phyloP scores from a whole-genome alignment of 2,888 invertebrate genomes.

The Dioctria linearis region DNA sequence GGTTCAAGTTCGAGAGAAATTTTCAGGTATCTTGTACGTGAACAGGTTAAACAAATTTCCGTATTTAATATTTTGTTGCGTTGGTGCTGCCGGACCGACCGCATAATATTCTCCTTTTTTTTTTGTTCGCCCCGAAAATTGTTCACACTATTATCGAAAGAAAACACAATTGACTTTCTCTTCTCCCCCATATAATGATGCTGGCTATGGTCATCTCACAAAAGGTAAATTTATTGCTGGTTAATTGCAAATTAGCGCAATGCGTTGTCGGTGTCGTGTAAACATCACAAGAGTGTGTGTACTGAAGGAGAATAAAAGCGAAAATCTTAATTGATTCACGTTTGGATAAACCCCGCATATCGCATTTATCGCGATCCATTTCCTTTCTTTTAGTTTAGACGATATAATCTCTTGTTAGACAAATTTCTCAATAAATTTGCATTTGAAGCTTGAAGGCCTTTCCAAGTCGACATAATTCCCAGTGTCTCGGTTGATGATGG shows the following conservation, averaged over 20 bases:
- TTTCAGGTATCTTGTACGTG: constrained; percentile 33
- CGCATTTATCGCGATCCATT: constrained; percentile 22
- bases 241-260: constrained; percentile 48
- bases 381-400: constrained; percentile 6
- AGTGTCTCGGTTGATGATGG: neutral
- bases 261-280: constrained; percentile 39
- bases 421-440: constrained; percentile 49
- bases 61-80: neutral
- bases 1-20: constrained; percentile 17
- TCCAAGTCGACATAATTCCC: constrained; percentile 44
- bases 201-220: neutral
- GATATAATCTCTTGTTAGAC: constrained; percentile 42
- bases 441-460: constrained; percentile 23
- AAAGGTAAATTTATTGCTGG: constrained; percentile 26
- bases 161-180: constrained; percentile 24
- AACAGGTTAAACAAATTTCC: constrained; percentile 23
- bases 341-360: constrained; percentile 16
- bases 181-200: constrained; percentile 21
- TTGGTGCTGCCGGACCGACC: neutral
- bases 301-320: constrained; percentile 31
- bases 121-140: constrained; percentile 12
- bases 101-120: neutral
- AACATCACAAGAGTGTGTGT: constrained; percentile 5
- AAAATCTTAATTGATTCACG: constrained; percentile 50
- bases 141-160: neutral